Evolutionary conservation across 2,797 vertebrate genomes (phyloP).

Genomic region (Rhadinocentrus ornatus): DNA sequence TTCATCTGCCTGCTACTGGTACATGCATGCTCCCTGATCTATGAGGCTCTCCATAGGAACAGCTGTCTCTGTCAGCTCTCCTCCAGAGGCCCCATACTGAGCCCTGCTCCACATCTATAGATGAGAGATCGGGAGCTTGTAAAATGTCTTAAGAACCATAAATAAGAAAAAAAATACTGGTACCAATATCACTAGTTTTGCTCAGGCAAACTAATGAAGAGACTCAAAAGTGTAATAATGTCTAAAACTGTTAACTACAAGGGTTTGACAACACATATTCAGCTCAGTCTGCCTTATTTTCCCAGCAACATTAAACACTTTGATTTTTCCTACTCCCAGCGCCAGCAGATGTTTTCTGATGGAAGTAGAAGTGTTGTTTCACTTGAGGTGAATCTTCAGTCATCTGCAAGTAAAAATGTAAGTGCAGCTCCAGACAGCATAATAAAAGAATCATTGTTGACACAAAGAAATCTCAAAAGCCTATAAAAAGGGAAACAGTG

Average conservation of each 20-base stretch:
- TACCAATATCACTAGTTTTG: constrained; percentile 1
- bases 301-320: neutral
- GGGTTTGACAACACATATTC: neutral
- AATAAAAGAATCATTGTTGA: neutral
- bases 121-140: constrained; percentile 13
- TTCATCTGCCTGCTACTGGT: constrained; percentile 34
- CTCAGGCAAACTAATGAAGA: neutral
- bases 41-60: constrained; percentile 57
- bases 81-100: constrained; percentile 63
- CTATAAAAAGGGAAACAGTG: neutral
- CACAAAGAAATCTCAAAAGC: neutral
- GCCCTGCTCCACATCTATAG: constrained; percentile 42
- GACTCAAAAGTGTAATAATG: neutral
- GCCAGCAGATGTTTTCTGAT: constrained; percentile 80
- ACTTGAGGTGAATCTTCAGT: constrained; percentile 64
- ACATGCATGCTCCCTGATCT: constrained; percentile 37
- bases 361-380: constrained; percentile 74
- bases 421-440: constrained; percentile 35
- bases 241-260: neutral
- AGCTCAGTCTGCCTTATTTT: neutral
- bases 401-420: constrained; percentile 44
- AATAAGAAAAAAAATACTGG: neutral
- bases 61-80: constrained; percentile 76
- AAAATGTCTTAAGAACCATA: constrained; percentile 13
- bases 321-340: constrained; percentile 57